Evolutionary conservation across 2,113 vertebrate genomes (phyloP).

Genomic region (Serilophus lunatus): DNA sequence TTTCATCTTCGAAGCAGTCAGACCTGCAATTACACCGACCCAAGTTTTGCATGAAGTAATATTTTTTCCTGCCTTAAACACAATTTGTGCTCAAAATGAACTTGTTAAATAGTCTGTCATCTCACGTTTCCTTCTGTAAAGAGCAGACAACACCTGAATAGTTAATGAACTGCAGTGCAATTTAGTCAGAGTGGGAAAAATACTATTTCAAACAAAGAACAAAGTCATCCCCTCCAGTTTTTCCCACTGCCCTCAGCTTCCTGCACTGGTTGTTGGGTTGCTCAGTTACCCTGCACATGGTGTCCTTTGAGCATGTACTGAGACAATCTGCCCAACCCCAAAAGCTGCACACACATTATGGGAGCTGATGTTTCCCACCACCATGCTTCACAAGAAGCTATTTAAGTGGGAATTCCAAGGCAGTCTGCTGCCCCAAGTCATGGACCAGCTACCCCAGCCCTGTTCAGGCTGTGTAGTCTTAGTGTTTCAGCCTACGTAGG

Average conservation of each 20-base stretch:
- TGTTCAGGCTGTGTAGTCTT: neutral
- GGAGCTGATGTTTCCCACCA: neutral
- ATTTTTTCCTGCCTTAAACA: slow-evolving; percentile 60
- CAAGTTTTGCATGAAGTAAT: slow-evolving; percentile 60
- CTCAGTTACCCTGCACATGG: neutral
- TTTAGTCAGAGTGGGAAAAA: slow-evolving; percentile 35
- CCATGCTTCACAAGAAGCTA: neutral
- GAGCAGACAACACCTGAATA: slow-evolving; percentile 60
- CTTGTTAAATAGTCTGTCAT: slow-evolving; percentile 59
- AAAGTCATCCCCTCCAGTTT: neutral
- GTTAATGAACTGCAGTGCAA: slow-evolving; percentile 56
- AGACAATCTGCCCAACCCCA: neutral
- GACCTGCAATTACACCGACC: slow-evolving; percentile 53
- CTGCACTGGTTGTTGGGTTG: accelerated
- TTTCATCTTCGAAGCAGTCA: slow-evolving; percentile 59
- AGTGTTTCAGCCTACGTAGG: accelerated
- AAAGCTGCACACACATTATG: neutral
- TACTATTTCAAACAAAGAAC: slow-evolving; percentile 22
- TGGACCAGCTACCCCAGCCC: accelerated
- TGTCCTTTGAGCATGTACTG: neutral
- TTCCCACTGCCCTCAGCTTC: neutral
- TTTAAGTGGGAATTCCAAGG: neutral
- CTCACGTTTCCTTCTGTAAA: slow-evolving; percentile 23
- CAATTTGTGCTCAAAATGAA: slow-evolving; percentile 59
- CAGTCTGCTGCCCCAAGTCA: neutral